Base-by-base conservation (phyloP, 2,888 invertebrate species). In the Quadriops clusia region DNA sequence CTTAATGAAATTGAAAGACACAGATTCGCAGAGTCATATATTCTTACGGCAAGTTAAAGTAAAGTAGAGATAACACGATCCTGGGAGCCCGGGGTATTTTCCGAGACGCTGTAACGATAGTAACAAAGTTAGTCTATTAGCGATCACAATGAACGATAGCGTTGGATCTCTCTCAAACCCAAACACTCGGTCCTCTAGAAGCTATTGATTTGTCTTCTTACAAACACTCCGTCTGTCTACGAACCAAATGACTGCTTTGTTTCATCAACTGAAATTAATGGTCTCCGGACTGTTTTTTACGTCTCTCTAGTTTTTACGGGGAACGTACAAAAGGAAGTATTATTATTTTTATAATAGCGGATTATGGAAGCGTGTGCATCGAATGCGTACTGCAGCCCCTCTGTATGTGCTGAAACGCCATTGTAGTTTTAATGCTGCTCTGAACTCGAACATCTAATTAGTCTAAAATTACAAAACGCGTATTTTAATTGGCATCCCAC, bases 51-150 rank as follows among this genome's bases (percentile, higher is more conserved):
- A n/a, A n/a, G n/a, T n/a, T n/a, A n/a, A n/a, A n/a, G n/a, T n/a
- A n/a, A n/a, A n/a, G n/a, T n/a, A n/a, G n/a, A n/a, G n/a, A n/a
- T n/a, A n/a, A n/a, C n/a, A n/a, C n/a, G n/a, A n/a, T n/a, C n/a
- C n/a, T n/a, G n/a, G n/a, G n/a, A n/a, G n/a, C n/a, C n/a, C n/a
- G n/a, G n/a, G n/a, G n/a, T n/a, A n/a, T n/a, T n/a, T n/a, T n/a
- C 30, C 17, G 23, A 37, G 34, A 34, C 35, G 39, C 35, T 37
- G 37, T 32, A 35, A 37, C 38, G 44, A 44, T 44, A 38, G 40
- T 49, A 49, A 46, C 48, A 47, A 49, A 48, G 46, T 50, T 47
- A 43, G 45, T 46, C 47, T 47, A 49, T 48, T 49, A 48, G 47
- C 40, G 48, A 49, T 50, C 41, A 43, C 45, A 46, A 44, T 46